Conservation (phyloP, 1,140 invertebrate genomes). For the Bombyx mandarina region DNA sequence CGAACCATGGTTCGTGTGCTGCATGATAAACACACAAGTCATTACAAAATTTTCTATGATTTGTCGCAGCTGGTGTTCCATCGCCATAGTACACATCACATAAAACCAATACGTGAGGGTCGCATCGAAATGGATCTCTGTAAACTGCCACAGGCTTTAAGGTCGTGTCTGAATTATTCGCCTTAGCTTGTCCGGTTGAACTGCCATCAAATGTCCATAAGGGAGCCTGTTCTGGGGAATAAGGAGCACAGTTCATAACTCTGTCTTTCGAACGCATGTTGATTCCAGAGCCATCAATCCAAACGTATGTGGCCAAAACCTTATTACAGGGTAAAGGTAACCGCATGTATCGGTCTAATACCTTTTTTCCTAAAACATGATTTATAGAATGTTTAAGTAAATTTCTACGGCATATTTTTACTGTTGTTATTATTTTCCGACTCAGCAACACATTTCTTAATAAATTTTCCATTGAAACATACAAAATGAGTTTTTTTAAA, state of each 20-base stretch:
- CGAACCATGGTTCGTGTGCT: constrained; percentile 94
- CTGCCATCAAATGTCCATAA: constrained; percentile 97
- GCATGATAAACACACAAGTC: constrained; percentile 82
- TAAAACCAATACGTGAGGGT: constrained; percentile 91
- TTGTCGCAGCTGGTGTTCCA: constrained; percentile 70
- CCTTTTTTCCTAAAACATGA: constrained; percentile 53
- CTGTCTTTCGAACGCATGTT: constrained; percentile 86
- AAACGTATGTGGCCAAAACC: constrained; percentile 86
- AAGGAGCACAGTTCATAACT: constrained; percentile 80
- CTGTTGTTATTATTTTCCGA: constrained; percentile 9
- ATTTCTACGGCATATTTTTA: constrained; percentile 21
- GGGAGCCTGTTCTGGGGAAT: constrained; percentile 82
- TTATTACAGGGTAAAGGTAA: constrained; percentile 79
- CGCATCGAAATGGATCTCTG: constrained; percentile 91
- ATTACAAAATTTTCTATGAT: constrained; percentile 82
- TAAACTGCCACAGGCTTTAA: constrained; percentile 91
- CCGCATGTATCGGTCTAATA: constrained; percentile 61
- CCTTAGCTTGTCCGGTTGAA: constrained; percentile 83
- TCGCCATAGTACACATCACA: constrained; percentile 75
- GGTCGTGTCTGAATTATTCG: constrained; percentile 88
- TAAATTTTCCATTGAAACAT: constrained; percentile 9
- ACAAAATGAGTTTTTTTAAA: not conserved
- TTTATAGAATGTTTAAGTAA: constrained; percentile 48
- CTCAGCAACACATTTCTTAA: constrained; percentile 15
- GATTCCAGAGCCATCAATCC: constrained; percentile 94